Percentiles rank a stretch among this genome's conserved stretches.
Evolutionary conservation across 2,888 invertebrate species (phyloP).

Genomic region (Galerucella pusilla): DNA sequence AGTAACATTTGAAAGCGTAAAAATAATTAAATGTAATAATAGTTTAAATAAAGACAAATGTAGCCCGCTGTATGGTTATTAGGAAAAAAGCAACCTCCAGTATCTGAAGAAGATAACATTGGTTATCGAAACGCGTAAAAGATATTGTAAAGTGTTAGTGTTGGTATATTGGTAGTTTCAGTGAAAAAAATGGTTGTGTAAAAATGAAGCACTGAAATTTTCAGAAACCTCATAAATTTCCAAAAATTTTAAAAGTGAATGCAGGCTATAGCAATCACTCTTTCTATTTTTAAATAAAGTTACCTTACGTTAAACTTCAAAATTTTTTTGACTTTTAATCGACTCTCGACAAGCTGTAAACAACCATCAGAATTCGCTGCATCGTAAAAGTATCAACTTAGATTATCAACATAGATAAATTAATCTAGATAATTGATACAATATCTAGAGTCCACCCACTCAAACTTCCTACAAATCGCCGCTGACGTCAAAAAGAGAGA

Average conservation of each 20-base stretch:
- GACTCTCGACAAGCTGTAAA: neutral
- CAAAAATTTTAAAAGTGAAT: neutral
- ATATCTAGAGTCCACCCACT: neutral
- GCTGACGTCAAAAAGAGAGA: neutral
- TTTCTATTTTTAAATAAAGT: slow-evolving; percentile 5
- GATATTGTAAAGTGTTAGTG: too few relatives aligned
- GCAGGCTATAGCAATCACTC: neutral
- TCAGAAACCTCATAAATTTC: neutral
- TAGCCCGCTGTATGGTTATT: too few relatives aligned
- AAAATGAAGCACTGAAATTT: neutral
- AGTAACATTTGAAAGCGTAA: too few relatives aligned
- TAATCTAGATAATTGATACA: neutral
- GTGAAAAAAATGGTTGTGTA: neutral
- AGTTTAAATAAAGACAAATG: too few relatives aligned
- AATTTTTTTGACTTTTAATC: neutral
- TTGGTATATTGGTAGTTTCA: too few relatives aligned
- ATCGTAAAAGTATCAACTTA: neutral
- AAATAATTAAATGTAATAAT: too few relatives aligned
- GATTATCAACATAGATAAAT: slow-evolving; percentile 6
- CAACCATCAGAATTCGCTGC: neutral
- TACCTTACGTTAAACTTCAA: neutral
- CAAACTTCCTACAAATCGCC: neutral
- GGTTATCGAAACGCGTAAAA: too few relatives aligned
- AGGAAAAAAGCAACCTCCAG: too few relatives aligned
- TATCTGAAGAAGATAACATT: too few relatives aligned